Percentiles rank a stretch among this genome's conserved stretches.
phyloP scores from a whole-genome alignment of 2,113 vertebrate species.

The Suricata suricatta region DNA sequence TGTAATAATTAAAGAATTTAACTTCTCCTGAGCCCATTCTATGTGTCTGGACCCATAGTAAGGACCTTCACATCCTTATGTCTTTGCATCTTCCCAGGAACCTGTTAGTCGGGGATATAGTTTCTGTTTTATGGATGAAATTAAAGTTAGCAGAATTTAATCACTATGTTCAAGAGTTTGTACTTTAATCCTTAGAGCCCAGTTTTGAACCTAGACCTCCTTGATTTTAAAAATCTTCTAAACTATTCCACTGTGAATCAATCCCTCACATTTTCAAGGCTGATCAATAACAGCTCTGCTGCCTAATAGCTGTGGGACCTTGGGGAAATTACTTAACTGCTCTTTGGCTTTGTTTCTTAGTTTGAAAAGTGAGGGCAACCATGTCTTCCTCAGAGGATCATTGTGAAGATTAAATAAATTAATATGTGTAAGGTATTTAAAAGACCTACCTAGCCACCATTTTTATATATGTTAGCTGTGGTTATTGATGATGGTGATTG shows the following conservation, averaged over 20 bases:
- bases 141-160: constrained; percentile 29
- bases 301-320: neutral
- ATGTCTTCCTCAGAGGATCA: neutral
- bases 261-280: constrained; percentile 36
- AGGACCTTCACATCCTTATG: neutral
- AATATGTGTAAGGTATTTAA: neutral
- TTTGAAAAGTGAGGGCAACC: neutral
- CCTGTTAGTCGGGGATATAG: neutral
- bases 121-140: constrained; percentile 10
- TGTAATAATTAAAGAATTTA: neutral
- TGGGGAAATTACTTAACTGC: neutral
- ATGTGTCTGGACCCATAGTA: neutral
- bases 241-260: neutral
- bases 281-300: neutral
- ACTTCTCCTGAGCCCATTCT: neutral
- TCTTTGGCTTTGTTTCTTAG: neutral
- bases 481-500: neutral
- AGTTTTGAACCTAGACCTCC: neutral
- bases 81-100: neutral
- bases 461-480: neutral
- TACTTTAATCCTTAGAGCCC: neutral
- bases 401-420: constrained; percentile 24
- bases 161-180: neutral
- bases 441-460: neutral
- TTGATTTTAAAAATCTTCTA: neutral